phyloP scores from a whole-genome alignment of 2,113 vertebrate species.

The Pandion haliaetus region DNA sequence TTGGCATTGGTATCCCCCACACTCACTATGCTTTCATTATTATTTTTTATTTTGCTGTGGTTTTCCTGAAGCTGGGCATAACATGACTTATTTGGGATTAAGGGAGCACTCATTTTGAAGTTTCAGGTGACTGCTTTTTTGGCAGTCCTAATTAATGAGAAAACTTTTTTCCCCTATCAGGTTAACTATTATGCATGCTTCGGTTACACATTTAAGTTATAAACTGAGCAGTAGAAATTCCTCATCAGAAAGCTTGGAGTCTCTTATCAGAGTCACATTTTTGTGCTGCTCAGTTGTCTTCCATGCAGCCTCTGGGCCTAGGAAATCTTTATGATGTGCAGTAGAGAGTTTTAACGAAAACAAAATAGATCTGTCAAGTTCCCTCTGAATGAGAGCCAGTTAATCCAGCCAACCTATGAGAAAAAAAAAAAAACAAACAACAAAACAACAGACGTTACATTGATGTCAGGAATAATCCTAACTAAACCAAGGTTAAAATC shows the following conservation, averaged over 20 bases:
- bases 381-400: conserved; percentile 25
- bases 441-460: not conserved
- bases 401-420: conserved; percentile 60
- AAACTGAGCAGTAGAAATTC: not conserved
- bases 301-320: not conserved
- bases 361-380: conserved; percentile 19
- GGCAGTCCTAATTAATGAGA: not conserved
- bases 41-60: conserved; percentile 66
- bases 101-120: conserved; percentile 71
- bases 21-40: conserved; percentile 67
- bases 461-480: not conserved
- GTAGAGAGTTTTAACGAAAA: not conserved
- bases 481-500: not conserved
- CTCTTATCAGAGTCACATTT: conserved; percentile 21
- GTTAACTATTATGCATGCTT: conserved; percentile 19
- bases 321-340: not conserved
- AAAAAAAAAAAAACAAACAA: not conserved
- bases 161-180: not conserved
- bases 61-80: conserved; percentile 70
- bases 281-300: not conserved
- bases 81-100: conserved; percentile 69
- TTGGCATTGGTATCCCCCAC: conserved; percentile 80
- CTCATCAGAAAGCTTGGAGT: not conserved
- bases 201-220: not conserved
- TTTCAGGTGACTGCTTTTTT: not conserved